Evolutionary conservation across 2,113 vertebrate genomes (phyloP).

Genomic region (Rhizomys pruinosus): DNA sequence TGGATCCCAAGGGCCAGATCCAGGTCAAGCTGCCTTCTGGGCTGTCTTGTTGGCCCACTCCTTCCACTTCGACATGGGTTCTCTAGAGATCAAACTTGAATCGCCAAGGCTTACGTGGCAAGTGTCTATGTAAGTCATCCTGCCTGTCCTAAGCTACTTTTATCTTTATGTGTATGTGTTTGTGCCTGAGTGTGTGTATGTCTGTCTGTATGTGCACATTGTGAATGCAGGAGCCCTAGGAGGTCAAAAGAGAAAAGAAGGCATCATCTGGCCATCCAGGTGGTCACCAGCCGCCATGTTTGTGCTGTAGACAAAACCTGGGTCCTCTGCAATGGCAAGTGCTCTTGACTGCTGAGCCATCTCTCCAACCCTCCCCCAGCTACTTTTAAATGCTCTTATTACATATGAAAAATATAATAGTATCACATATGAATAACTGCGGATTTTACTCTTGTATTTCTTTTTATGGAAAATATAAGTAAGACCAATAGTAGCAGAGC

Average conservation of each 20-base stretch:
- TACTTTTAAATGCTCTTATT: not conserved
- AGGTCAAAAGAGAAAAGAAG: no score
- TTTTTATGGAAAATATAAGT: conserved; percentile 45
- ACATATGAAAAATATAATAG: not conserved
- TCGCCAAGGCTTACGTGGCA: not conserved
- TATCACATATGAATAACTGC: not conserved
- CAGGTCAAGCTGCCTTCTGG: not conserved
- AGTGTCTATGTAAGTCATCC: no score
- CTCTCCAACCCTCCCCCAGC: not conserved
- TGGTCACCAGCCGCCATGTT: no score
- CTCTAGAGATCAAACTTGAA: not conserved
- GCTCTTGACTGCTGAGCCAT: not conserved
- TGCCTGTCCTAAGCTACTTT: no score
- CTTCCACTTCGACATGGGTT: not conserved
- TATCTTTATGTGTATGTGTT: no score
- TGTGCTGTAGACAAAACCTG: no score
- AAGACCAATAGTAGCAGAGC: not conserved
- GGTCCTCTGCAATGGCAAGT: no score
- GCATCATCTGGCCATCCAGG: no score
- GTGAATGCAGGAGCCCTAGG: no score
- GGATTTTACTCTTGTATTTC: not conserved
- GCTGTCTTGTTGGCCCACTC: not conserved
- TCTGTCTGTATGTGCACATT: no score
- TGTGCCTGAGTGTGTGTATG: no score
- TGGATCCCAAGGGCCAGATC: not conserved